These are phyloP conservation scores for Epinephelus lanceolatus DNA, from an alignment of 2,113 vertebrate genomes.

Conservation along the genomic window DNA sequence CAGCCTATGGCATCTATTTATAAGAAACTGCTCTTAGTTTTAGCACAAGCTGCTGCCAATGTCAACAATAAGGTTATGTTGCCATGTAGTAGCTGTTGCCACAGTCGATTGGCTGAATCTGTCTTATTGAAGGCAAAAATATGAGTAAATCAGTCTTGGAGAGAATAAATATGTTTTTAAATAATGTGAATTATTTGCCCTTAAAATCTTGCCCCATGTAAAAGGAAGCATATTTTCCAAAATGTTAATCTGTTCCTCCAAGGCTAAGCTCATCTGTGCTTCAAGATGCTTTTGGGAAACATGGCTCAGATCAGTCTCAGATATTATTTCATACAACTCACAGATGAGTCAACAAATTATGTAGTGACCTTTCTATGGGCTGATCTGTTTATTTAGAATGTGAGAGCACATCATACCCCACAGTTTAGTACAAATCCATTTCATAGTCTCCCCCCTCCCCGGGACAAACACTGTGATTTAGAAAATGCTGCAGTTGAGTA, in stretches of 20 bases:
- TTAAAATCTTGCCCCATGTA: background rate
- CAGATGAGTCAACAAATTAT: conserved; percentile 48
- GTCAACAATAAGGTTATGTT: background rate
- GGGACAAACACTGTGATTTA: conserved; percentile 40
- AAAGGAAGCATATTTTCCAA: conserved; percentile 5
- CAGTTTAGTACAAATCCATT: conserved; percentile 44
- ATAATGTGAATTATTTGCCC: background rate
- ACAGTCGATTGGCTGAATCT: background rate
- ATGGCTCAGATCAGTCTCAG: conserved; percentile 24
- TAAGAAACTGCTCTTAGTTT: background rate
- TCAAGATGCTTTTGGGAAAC: conserved; percentile 34
- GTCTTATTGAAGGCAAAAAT: background rate
- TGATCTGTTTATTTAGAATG: conserved; percentile 52
- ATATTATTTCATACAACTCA: conserved; percentile 53
- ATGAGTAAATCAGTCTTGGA: background rate
- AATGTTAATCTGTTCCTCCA: conserved; percentile 42
- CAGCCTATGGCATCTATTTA: too few relatives aligned
- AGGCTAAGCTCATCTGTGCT: conserved; percentile 9
- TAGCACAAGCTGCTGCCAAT: background rate
- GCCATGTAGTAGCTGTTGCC: background rate
- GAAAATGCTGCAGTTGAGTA: conserved; percentile 34
- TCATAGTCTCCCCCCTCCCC: background rate
- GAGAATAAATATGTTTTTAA: background rate
- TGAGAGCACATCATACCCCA: conserved; percentile 45
- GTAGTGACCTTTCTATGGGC: conserved; percentile 39